Conservation (phyloP, 2,797 vertebrate genomes). For the Spea hammondii region DNA sequence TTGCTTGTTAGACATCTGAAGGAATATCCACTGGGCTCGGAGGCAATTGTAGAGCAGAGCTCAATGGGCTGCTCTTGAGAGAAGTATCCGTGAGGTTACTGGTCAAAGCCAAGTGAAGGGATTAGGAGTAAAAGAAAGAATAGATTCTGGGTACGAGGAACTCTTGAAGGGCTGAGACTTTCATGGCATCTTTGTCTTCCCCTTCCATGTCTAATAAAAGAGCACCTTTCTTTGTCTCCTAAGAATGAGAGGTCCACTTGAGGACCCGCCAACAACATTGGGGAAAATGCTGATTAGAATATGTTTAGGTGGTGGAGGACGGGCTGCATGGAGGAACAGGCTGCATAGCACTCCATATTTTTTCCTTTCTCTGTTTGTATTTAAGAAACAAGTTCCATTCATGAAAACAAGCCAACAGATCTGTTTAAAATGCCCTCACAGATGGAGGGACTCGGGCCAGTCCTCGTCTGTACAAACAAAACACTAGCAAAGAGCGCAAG, state of each 20-base stretch:
- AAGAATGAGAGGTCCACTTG: slow-evolving; percentile 30
- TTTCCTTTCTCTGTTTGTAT: slow-evolving; percentile 8
- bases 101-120: slow-evolving; percentile 50
- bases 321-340: slow-evolving; percentile 1
- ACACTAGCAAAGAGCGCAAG: no score
- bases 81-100: slow-evolving; percentile 54
- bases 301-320: slow-evolving; percentile 43
- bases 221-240: slow-evolving; percentile 32
- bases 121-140: slow-evolving; percentile 37
- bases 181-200: background rate
- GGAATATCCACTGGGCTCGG: slow-evolving; percentile 69
- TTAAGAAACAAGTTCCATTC: slow-evolving; percentile 30
- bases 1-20: slow-evolving; percentile 74
- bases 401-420: slow-evolving; percentile 24
- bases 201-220: slow-evolving; percentile 42
- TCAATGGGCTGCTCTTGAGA: slow-evolving; percentile 59
- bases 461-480: background rate
- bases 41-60: slow-evolving; percentile 63
- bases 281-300: slow-evolving; percentile 43
- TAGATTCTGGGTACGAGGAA: slow-evolving; percentile 40
- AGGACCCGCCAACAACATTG: background rate
- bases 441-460: slow-evolving; percentile 10
- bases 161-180: slow-evolving; percentile 44
- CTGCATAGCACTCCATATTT: slow-evolving; percentile 22
- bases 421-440: slow-evolving; percentile 24